phyloP scores from a whole-genome alignment of 2,797 vertebrate genomes.

The Amblyopsis hoosieri region DNA sequence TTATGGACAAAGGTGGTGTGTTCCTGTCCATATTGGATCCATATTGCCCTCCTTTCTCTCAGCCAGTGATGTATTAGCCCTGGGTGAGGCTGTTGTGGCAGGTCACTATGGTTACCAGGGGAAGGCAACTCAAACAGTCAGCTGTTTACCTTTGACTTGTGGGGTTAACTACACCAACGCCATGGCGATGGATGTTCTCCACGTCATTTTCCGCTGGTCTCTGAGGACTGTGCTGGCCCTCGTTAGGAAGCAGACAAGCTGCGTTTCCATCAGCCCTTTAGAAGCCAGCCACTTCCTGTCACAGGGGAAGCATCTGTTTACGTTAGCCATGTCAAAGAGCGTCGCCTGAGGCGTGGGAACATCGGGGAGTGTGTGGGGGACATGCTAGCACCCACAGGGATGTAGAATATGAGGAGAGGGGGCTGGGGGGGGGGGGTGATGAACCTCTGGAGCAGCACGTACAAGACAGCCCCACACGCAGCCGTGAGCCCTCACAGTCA shows the following conservation, averaged over 20 bases:
- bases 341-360: slow-evolving; percentile 71
- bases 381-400: slow-evolving; percentile 43
- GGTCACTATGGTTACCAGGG: slow-evolving; percentile 32
- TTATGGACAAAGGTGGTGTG: no score
- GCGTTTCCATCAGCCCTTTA: slow-evolving; percentile 53
- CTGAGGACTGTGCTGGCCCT: slow-evolving; percentile 44
- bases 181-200: slow-evolving; percentile 19
- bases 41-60: no score
- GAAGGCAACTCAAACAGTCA: slow-evolving; percentile 31
- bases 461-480: slow-evolving; percentile 45
- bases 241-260: slow-evolving; percentile 52
- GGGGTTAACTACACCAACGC: slow-evolving; percentile 16
- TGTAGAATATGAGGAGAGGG: slow-evolving; percentile 12
- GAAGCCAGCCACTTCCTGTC: slow-evolving; percentile 72
- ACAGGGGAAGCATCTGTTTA: slow-evolving; percentile 68
- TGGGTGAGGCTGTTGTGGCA: background rate
- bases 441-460: slow-evolving; percentile 46
- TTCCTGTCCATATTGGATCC: no score
- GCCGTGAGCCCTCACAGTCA: slow-evolving; percentile 43
- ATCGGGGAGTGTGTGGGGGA: slow-evolving; percentile 39
- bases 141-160: slow-evolving; percentile 41
- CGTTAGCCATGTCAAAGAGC: slow-evolving; percentile 67
- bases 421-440: slow-evolving; percentile 3
- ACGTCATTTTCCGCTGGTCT: slow-evolving; percentile 40
- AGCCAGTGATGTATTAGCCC: slow-evolving; percentile 27